Base-by-base conservation (phyloP, 2,797 vertebrate species). In the Streptopelia turtur region DNA sequence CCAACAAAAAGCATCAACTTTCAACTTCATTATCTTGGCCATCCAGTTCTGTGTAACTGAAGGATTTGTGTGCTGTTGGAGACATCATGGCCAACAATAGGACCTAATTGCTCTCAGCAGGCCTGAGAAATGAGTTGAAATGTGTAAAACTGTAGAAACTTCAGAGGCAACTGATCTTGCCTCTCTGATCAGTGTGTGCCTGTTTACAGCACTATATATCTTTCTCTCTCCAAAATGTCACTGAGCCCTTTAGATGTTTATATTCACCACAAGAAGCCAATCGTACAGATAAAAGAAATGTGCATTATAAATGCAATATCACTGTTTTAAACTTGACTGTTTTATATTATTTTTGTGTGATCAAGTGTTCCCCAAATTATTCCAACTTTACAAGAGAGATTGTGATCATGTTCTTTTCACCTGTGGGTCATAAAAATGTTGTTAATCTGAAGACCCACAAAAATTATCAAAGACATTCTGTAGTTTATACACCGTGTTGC, bases 401-500 rank as follows among this genome's bases (percentile, higher is more conserved):
- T 98, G 98, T 98, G 98, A 98, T 98, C 98, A 98, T 98, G 98
- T 98, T 98, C 97, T 97, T 98, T 98, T 97, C 98, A 98, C 97
- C 95, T 4, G 98, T 98, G 97, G 98, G 98, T 98, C 97, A 94
- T 97, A 97, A 98, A 98, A 97, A 97, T 97, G 97, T 98, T 98
- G 98, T 97, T 98, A 98, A 97, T 97, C 97, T 92, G 93, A 96
- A 97, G 97, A 98, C 98, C 98, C 97, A 97, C 98, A 97, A 96
- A 96, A 97, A 98, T 86, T 98, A 98, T 98, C 98, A 98, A 98
- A 99, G 98, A 98, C 98, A 98, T 99, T 98, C 97, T 98, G 98
- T 99, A 99, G 99, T 99, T 99, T 99, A 98, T 99, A 99, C 99
- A 99, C 99, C 98, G 98, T 99, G 99, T 99, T 98, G 98, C 98